These are phyloP conservation scores for Pyrrhosoma nymphula DNA, from an alignment of 2,888 invertebrate genomes.

Conservation along the genomic window DNA sequence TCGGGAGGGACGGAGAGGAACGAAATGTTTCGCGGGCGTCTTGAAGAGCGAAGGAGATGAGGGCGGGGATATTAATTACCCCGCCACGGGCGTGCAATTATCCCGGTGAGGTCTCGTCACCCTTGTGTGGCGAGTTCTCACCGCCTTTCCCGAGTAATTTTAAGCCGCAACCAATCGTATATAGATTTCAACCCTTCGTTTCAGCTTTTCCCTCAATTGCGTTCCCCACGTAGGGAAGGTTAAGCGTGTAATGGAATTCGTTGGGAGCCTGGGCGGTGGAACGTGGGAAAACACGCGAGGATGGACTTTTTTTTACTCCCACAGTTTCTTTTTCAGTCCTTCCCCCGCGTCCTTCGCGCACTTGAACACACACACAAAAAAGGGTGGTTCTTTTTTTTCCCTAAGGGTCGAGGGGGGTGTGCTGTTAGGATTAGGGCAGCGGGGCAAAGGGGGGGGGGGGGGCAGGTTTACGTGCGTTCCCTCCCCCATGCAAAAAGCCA, in stretches of 20 bases:
- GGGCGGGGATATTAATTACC: neutral
- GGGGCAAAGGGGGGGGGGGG: conserved; percentile 20
- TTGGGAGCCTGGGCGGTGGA: neutral
- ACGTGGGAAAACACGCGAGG: neutral
- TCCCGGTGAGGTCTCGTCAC: neutral
- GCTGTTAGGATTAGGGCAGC: neutral
- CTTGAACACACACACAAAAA: neutral
- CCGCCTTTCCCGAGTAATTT: neutral
- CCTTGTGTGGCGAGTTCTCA: neutral
- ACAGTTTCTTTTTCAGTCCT: neutral
- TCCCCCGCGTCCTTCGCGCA: conserved; percentile 19
- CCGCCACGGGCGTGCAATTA: neutral
- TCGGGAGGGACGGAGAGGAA: neutral
- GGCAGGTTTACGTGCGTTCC: neutral
- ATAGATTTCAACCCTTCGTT: neutral
- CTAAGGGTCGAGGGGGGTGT: neutral
- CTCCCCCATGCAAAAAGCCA: neutral
- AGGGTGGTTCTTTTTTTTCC: neutral
- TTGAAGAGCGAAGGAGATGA: neutral
- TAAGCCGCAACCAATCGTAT: neutral
- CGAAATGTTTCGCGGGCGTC: neutral
- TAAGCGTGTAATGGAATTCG: neutral
- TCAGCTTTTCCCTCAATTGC: neutral
- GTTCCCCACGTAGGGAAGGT: neutral
- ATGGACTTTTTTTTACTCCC: neutral